Percentiles rank a stretch among this genome's conserved stretches.
Conservation (phyloP, 2,888 invertebrate genomes). For the Pyrrhosoma nymphula region DNA sequence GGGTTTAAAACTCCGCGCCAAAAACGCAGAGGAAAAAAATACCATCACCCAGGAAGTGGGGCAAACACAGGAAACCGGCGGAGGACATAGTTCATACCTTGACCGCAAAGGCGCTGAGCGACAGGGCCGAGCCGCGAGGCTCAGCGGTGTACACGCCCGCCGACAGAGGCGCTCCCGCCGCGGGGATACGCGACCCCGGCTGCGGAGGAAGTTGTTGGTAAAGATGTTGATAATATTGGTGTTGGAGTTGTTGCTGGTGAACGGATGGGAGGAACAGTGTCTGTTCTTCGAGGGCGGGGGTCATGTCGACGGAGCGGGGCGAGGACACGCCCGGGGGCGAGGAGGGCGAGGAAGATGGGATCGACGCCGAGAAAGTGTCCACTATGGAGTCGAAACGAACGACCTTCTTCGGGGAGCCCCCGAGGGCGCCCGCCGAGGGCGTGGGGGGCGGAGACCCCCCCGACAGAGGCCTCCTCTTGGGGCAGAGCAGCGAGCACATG, state of each 20-base stretch:
- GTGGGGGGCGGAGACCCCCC: conserved; percentile 59
- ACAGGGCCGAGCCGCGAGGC: conserved; percentile 21
- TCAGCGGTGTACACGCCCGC: conserved; percentile 40
- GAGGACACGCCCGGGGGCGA: conserved; percentile 28
- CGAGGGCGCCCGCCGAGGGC: neutral
- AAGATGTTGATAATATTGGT: conserved; percentile 5
- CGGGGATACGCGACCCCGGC: conserved; percentile 9
- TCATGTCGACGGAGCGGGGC: neutral
- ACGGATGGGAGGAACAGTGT: neutral
- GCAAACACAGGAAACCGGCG: neutral
- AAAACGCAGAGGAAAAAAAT: neutral
- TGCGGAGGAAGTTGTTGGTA: neutral
- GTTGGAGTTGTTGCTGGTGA: neutral
- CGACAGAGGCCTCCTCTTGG: conserved; percentile 56
- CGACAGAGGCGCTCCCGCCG: conserved; percentile 22
- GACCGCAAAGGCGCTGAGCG: conserved; percentile 48
- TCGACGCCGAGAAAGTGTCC: conserved; percentile 80
- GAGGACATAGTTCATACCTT: conserved; percentile 53
- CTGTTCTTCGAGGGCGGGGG: neutral
- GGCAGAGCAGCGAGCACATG: conserved; percentile 67
- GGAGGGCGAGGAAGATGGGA: conserved; percentile 34
- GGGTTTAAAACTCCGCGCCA: neutral
- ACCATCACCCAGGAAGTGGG: neutral
- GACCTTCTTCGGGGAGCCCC: conserved; percentile 79
- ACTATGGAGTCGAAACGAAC: conserved; percentile 83